Percentiles rank a stretch among this genome's conserved stretches.
These are phyloP conservation scores for Trimorus sp. DNA, from an alignment of 2,888 invertebrate species.

Conservation along the genomic window DNA sequence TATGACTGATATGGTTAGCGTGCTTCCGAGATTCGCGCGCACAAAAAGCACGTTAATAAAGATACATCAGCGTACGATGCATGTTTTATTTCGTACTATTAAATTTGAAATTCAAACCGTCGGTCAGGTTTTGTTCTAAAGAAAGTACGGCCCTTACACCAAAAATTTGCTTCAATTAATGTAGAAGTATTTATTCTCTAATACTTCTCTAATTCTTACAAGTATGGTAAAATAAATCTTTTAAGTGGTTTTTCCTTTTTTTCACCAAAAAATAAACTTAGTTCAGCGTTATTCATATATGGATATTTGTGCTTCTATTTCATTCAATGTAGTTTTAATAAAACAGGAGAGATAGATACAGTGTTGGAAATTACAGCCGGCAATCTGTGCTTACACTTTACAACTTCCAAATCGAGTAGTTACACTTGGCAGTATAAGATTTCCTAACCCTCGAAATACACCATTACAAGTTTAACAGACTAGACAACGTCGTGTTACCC, in stretches of 20 bases:
- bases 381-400: constrained; percentile 14
- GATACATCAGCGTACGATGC: constrained; percentile 14
- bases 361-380: background rate
- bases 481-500: constrained; percentile 28
- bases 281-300: too few species aligned
- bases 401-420: constrained; percentile 22
- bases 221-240: too few species aligned
- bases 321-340: too few species aligned
- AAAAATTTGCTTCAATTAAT: too few species aligned
- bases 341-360: background rate
- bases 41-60: constrained; percentile 18
- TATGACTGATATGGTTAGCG: constrained; percentile 14
- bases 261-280: too few species aligned
- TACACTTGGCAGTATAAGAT: constrained; percentile 28
- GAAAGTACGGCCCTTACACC: too few species aligned
- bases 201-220: too few species aligned
- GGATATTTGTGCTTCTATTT: too few species aligned
- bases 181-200: too few species aligned
- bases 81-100: background rate
- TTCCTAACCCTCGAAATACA: constrained; percentile 27
- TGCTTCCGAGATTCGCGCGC: constrained; percentile 6
- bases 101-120: too few species aligned
- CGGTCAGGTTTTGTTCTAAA: too few species aligned
- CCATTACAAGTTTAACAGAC: constrained; percentile 27
- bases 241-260: too few species aligned